phyloP scores from a whole-genome alignment of 2,797 vertebrate species.

The Squalus acanthias region DNA sequence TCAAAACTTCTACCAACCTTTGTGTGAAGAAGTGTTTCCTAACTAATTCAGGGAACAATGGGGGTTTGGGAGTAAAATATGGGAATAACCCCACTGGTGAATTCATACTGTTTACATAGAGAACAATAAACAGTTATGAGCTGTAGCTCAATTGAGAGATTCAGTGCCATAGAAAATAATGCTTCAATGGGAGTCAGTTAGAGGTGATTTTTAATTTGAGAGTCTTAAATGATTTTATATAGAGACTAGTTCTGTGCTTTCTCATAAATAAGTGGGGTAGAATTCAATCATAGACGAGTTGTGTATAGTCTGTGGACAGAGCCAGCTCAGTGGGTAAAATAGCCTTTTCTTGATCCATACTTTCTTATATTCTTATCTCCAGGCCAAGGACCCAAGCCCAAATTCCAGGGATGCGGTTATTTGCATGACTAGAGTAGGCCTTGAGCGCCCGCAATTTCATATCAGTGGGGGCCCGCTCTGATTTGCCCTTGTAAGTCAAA shows the following conservation, averaged over 20 bases:
- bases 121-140: background rate
- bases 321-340: background rate
- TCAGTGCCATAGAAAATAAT: background rate
- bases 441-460: background rate
- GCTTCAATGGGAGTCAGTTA: background rate
- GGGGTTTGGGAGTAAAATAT: background rate
- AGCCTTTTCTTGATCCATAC: background rate
- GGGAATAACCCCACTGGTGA: background rate
- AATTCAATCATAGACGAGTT: background rate
- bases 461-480: background rate
- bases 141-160: background rate
- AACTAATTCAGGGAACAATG: background rate
- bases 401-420: background rate
- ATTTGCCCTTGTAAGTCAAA: background rate
- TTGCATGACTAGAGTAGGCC: background rate
- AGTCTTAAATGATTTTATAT: background rate
- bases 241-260: background rate
- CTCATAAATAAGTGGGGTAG: background rate
- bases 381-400: background rate
- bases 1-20: background rate
- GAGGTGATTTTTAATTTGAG: background rate
- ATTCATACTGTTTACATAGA: background rate
- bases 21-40: background rate
- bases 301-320: background rate
- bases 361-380: background rate